Evolutionary conservation across 2,888 invertebrate genomes (phyloP), one percentile per base, ranked within the genome.

Genomic region (Mimas tiliae): DNA sequence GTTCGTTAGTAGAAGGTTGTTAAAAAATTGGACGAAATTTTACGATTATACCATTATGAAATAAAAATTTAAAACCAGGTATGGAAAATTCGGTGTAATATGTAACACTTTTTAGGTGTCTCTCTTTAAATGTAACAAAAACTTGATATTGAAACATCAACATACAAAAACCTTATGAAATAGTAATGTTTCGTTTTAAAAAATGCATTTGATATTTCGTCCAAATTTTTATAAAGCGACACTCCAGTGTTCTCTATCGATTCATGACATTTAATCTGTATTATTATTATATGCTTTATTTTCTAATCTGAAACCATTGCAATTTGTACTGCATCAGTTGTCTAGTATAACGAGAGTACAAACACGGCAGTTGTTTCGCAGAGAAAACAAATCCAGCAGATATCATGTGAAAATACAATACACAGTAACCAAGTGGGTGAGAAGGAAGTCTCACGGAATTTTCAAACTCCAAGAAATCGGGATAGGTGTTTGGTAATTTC

Each of bases 311-410:
- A 51, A 67, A 77, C 80, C 75, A 80, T 83, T 91, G 88, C 85
- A 79, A 78, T 83, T 80, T 82, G 88, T 91, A 91, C 86, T 88
- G 79, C 71, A 78, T 75, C 74, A 90, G 90, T 89, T 85, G 78
- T 67, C 58, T 65, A 48, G 27, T 65, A 74, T 85, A 88, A 90
- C 78, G 90, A 75, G 83, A 85, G 89, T 90, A 93, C 80, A 83
- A 73, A 78, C 74, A 81, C 73, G 82, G 74, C 85, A 91, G 90
- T 84, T 76, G 80, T 80, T 81, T 76, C 16, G 6, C 47, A 45
- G 48, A 21, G 21, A 45, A 62, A 45, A 33, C 27, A 45, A 47
- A 50, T 19, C 19, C 50, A 19, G 12, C 47, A 47, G 62, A 62
- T 11, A 27, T 34, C 3, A 27, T 34, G 19, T 69, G 62, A 65